These are phyloP conservation scores for Threskiornis aethiopicus DNA, from an alignment of 2,797 vertebrate species.

Conservation along the genomic window DNA sequence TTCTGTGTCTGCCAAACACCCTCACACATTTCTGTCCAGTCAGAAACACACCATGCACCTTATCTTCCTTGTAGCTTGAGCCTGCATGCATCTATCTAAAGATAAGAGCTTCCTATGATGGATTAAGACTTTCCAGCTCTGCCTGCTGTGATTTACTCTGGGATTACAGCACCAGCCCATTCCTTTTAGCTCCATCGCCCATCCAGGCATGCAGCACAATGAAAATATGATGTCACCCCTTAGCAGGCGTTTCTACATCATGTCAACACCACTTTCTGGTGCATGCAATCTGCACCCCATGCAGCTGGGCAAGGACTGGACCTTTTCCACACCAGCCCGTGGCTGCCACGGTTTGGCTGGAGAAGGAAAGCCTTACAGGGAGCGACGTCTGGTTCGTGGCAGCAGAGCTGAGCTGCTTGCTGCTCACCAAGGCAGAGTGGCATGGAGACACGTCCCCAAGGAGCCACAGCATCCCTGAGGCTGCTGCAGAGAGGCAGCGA, in stretches of 20 bases:
- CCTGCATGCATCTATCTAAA: neutral
- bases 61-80: neutral
- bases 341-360: neutral
- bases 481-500: neutral
- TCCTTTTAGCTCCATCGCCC: neutral
- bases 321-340: neutral
- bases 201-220: neutral
- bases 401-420: accelerated
- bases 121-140: slow-evolving; percentile 35
- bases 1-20: neutral
- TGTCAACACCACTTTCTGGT: neutral
- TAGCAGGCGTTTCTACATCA: neutral
- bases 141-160: slow-evolving; percentile 32
- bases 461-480: slow-evolving; percentile 11
- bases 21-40: neutral
- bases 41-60: neutral
- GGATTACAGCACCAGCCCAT: neutral
- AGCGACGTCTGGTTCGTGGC: neutral
- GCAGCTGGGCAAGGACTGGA: neutral
- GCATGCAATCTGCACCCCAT: neutral
- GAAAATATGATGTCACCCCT: neutral
- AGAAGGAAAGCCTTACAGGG: neutral
- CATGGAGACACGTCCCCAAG: neutral
- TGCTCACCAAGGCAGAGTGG: neutral
- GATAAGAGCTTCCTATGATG: slow-evolving; percentile 11